Evolutionary conservation across 1,140 invertebrate species (phyloP).

Genomic region (Cydia splendana): DNA sequence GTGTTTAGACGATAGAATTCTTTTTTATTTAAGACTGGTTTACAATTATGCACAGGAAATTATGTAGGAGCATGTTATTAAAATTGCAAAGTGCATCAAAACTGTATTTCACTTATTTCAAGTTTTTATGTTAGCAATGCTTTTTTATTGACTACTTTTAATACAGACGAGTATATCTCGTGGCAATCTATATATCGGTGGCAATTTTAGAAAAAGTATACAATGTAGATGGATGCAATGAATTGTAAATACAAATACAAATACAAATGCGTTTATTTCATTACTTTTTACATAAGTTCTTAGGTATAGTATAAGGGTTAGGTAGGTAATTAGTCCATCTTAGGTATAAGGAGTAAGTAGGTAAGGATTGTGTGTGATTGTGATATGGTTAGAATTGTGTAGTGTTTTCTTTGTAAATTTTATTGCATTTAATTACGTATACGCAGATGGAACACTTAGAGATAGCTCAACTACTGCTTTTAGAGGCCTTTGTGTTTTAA

Average conservation of each 20-base stretch:
- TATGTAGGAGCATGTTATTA: constrained; percentile 1
- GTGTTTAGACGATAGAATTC: not conserved
- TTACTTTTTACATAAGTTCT: too few relatives aligned
- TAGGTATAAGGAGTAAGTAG: too few relatives aligned
- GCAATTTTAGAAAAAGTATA: not conserved
- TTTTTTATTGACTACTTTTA: constrained; percentile 2
- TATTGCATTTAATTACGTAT: not conserved
- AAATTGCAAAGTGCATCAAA: constrained; percentile 9
- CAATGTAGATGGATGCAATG: not conserved
- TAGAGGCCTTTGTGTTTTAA: not conserved
- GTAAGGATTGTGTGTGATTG: too few relatives aligned
- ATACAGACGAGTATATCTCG: not conserved
- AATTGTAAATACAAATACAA: too few relatives aligned
- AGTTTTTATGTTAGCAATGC: not conserved
- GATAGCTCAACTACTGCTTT: not conserved
- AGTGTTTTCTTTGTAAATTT: not conserved
- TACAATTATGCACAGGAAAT: not conserved
- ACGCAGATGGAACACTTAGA: not conserved
- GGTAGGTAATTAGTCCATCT: too few relatives aligned
- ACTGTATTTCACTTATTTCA: not conserved
- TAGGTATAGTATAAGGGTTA: too few relatives aligned
- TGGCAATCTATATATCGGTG: not conserved
- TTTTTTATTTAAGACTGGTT: constrained; percentile 13
- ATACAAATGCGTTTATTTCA: too few relatives aligned
- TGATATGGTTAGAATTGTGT: too few relatives aligned